Evolutionary conservation across 2,888 invertebrate genomes (phyloP).

Genomic region (Drosophila formosana): DNA sequence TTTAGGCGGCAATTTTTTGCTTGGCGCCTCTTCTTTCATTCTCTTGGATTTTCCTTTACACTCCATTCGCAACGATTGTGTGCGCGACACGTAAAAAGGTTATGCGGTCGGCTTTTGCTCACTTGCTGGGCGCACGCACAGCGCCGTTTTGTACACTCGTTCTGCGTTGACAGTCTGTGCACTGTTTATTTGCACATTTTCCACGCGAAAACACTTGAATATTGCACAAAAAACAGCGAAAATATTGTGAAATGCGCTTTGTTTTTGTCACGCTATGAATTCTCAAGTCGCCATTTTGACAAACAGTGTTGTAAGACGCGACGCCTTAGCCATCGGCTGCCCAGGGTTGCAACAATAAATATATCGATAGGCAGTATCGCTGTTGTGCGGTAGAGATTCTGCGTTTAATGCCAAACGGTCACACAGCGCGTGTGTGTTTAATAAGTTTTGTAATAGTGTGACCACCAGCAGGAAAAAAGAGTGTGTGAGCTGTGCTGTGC

Average conservation of each 20-base stretch:
- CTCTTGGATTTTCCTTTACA: constrained; percentile 76
- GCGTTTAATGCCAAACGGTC: constrained; percentile 6
- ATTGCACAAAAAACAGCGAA: constrained; percentile 71
- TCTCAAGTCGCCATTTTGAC: constrained; percentile 79
- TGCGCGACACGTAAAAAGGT: constrained; percentile 79
- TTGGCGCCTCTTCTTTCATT: constrained; percentile 84
- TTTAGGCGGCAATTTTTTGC: constrained; percentile 84
- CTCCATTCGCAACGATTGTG: constrained; percentile 72
- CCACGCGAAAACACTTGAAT: constrained; percentile 62
- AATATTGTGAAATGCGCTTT: constrained; percentile 83
- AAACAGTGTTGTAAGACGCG: constrained; percentile 62
- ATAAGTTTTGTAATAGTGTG: constrained; percentile 47
- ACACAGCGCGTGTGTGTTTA: constrained; percentile 36
- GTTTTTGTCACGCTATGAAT: constrained; percentile 80
- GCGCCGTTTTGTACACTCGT: constrained; percentile 43
- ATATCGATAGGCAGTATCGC: constrained; percentile 26
- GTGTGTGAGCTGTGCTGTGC: constrained; percentile 37
- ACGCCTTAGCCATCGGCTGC: constrained; percentile 38
- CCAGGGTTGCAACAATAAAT: constrained; percentile 37
- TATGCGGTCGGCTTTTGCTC: constrained; percentile 81
- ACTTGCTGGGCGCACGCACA: constrained; percentile 38
- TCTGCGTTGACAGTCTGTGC: constrained; percentile 40
- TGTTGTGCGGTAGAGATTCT: constrained; percentile 12
- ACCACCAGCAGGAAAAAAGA: constrained; percentile 26
- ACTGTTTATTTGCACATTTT: constrained; percentile 51